These are phyloP conservation scores for Bombus haemorrhoidalis DNA, from an alignment of 1,140 invertebrate species.

Conservation along the genomic window DNA sequence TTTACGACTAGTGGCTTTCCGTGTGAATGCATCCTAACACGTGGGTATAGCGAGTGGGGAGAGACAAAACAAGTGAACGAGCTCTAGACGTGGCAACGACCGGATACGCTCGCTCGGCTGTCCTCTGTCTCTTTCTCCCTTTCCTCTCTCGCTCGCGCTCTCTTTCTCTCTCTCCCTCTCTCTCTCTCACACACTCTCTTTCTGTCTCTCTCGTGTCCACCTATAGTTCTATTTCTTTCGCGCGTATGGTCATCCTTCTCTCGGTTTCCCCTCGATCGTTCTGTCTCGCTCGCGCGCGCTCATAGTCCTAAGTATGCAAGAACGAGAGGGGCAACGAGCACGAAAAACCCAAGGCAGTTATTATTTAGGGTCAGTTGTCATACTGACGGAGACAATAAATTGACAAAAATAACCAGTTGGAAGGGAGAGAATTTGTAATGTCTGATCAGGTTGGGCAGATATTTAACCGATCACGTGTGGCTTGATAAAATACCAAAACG, in stretches of 20 bases:
- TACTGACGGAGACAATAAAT: slow-evolving; percentile 70
- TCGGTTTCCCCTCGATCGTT: background rate
- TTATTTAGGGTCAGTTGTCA: slow-evolving; percentile 75
- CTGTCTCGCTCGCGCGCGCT: slow-evolving; percentile 40
- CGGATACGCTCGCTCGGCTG: slow-evolving; percentile 75
- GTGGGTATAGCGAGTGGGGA: slow-evolving; percentile 53
- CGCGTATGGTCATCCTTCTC: background rate
- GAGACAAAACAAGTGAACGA: slow-evolving; percentile 79
- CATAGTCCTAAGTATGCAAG: slow-evolving; percentile 62
- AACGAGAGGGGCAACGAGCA: slow-evolving; percentile 33
- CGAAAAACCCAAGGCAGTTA: slow-evolving; percentile 57
- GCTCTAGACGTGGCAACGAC: slow-evolving; percentile 79
- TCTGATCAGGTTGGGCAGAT: background rate
- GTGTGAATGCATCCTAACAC: slow-evolving; percentile 61
- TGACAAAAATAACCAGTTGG: slow-evolving; percentile 50
- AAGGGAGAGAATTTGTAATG: slow-evolving; percentile 1
- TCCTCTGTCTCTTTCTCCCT: slow-evolving; percentile 57
- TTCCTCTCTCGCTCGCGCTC: background rate
- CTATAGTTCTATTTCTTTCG: background rate
- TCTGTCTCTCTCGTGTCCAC: slow-evolving; percentile 34
- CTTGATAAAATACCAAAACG: slow-evolving; percentile 5
- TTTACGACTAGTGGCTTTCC: slow-evolving; percentile 50
- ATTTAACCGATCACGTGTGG: background rate
- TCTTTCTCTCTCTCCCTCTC: slow-evolving; percentile 38
- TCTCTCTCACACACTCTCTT: slow-evolving; percentile 51